These are phyloP conservation scores for Apeltes quadracus DNA, from an alignment of 2,113 vertebrate species.

Conservation along the genomic window DNA sequence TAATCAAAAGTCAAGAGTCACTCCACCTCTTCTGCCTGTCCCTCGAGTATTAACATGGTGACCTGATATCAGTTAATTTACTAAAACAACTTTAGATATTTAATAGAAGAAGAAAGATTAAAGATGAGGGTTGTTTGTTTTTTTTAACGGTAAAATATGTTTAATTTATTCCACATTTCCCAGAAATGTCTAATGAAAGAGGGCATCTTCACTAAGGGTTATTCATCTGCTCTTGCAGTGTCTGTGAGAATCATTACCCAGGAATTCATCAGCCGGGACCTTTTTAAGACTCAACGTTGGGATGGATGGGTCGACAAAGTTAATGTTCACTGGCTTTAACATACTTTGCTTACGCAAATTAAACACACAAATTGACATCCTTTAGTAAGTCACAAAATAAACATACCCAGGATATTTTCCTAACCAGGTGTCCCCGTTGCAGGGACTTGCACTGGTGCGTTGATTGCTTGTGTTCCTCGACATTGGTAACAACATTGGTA, in stretches of 20 bases:
- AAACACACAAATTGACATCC: not conserved
- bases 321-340: not conserved
- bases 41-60: no score
- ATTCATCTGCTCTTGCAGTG: not conserved
- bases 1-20: no score
- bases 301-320: not conserved
- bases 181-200: slow-evolving; percentile 37
- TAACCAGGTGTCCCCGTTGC: no score
- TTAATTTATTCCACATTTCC: slow-evolving; percentile 41
- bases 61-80: no score
- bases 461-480: no score
- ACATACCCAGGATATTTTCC: not conserved
- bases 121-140: not conserved
- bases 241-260: not conserved
- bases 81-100: no score
- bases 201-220: slow-evolving; percentile 5
- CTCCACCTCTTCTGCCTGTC: no score
- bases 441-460: no score
- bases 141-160: not conserved
- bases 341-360: not conserved
- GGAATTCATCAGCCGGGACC: not conserved
- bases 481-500: no score
- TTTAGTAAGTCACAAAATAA: not conserved
- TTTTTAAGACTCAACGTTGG: not conserved
- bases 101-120: slow-evolving; percentile 26